Evolutionary conservation across 2,797 vertebrate genomes (phyloP), one percentile per base, ranked within the genome.

Genomic region (Chiroxiphia lanceolata): DNA sequence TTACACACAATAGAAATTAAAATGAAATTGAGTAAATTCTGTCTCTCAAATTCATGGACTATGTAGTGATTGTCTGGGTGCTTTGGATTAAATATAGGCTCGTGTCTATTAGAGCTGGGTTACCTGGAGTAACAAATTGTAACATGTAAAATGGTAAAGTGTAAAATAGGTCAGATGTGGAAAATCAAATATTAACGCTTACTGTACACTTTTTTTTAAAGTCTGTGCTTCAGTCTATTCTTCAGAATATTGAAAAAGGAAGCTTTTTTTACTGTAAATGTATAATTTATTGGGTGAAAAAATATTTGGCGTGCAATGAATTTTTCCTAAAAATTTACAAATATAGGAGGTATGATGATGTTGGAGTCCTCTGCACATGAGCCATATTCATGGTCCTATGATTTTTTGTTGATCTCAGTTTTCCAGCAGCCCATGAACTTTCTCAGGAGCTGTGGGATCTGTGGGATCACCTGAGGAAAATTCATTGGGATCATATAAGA

Each of bases 21-120:
- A 95, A 93, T 87, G 59, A 77, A 79, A 83, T 94, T 79, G 90
- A 83, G 78, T 87, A 93, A 93, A 84, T 91, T 87, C 86, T 83
- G 78, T 82, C 70, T 88, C 70, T 94, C 64, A 56, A 21, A 84
- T 75, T 83, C 74, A n/a, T 13, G 25, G 64, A 27, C 85, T 87
- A 51, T 56, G 59, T 92, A 59, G 65, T 59, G 75, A 85, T 90
- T 93, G 63, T 94, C 85, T 94, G 82, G 54, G 31, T 77, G 44
- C 57, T 95, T 77, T 89, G 13, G 64, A 50, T 87, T 85, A 89
- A 93, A 51, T 75, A 54, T 3, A 74, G 34, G 9, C n/a, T 87
- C 0, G 0, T 61, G 21, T 60, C 68, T 77, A 33, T 27, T n/a
- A 23, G 75, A 89, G 38, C 74, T 70, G 25, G 26, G 74, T 82